Evolutionary conservation across 2,113 vertebrate genomes (phyloP), one percentile per base, ranked within the genome.

Genomic region (Galemys pyrenaicus): DNA sequence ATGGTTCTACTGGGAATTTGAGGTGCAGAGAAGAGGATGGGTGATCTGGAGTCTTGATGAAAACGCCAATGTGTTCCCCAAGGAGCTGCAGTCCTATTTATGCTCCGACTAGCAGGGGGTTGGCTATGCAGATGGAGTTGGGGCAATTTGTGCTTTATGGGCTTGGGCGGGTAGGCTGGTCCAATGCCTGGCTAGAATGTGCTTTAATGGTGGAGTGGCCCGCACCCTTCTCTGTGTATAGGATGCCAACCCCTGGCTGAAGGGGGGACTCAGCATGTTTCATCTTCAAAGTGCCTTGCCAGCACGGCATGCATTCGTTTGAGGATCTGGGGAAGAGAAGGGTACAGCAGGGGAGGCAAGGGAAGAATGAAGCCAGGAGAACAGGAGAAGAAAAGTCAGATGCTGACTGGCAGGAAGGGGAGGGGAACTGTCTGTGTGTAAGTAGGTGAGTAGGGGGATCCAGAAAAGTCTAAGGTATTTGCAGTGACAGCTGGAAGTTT

Each of bases 101-200:
- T 97, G 94, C 67, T 74, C 65, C 6, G 5, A 4, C 37, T 12
- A 26, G 20, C 44, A 79, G 70, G 82, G 94, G 92, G 68, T 96
- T 87, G 94, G 95, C 87, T 74, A 16, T 78, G 86, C 74, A 79
- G 83, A 71, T 68, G 67, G 24, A 28, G 71, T 62, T 81, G 74
- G 88, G 58, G 64, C 96, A 96, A 93, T 96, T 95, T 94, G 71
- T 15, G 28, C 93, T 97, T 97, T 97, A 97, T 97, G 89, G 89
- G 96, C 97, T 97, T 97, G 93, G 92, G 96, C 82, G 19, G 80
- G 95, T 87, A 88, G 89, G 44, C 12, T n/a, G 70, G 62, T 84
- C 60, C 83, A 94, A 58, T 11, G 39, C 95, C 30, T 93, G 39
- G 78, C 67, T 46, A 94, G 92, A 93, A 78, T 46, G 77, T 92